Evolutionary conservation across 2,797 vertebrate genomes (phyloP), one percentile per base, ranked within the genome.

Genomic region (Sebastes glaucus): DNA sequence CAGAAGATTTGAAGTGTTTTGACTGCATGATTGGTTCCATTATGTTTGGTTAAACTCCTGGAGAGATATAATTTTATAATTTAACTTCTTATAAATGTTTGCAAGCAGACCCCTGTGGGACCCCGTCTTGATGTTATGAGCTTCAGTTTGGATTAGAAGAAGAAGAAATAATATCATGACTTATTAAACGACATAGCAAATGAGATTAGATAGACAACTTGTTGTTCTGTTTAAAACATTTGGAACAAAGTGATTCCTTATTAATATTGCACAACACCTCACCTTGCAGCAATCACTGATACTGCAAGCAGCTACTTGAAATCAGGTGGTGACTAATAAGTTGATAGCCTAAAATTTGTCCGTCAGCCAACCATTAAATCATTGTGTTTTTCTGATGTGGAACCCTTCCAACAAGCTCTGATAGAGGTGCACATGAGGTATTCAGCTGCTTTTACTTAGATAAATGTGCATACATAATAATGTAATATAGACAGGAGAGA

Each of bases 221-320:
- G 32, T 62, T 53, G 10, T n/a, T 42, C 53, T 38, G 14, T 62
- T 80, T 65, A 23, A 42, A 85, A 74, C 22, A 42, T 53, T 64
- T 65, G 35, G 28, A 76, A 78, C 53, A 67, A 74, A 78, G 13
- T 68, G 20, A 57, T 76, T 56, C 65, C 22, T 57, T 18, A 73
- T 77, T 67, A 64, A 67, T 64, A 76, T 80, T 81, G 49, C 74
- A 42, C 72, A 81, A 71, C 49, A 22, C 16, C 42, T 75, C 22
- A 25, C 65, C 35, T 72, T 35, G 33, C 33, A 55, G 22, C 46
- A 74, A 38, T 60, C 5, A 22, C 8, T 27, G 32, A 61, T 71
- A n/a, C 70, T 78, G 42, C 77, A 77, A 80, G 71, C 23, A 75
- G 10, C 20, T 63, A 59, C 81, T 77, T 80, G 69, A 68, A 62